Conservation (phyloP, 2,113 vertebrate species). For the Pyxicephalus adspersus region DNA sequence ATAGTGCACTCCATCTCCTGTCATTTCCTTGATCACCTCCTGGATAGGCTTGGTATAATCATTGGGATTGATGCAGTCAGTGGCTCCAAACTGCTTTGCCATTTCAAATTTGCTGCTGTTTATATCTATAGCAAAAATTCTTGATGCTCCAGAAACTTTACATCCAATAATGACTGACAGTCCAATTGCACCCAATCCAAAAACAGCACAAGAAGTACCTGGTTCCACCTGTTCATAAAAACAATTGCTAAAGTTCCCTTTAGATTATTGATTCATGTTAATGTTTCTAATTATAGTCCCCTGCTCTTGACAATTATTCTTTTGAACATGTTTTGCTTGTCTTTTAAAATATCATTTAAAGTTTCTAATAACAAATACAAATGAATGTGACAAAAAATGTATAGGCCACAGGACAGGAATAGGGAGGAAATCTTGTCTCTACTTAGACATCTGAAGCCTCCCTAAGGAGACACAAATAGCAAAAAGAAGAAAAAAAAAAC, state of each 20-base stretch:
- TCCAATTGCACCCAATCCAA: constrained; percentile 74
- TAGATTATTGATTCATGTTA: too few relatives aligned
- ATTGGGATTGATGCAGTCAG: constrained; percentile 69
- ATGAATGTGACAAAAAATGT: too few relatives aligned
- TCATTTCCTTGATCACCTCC: constrained; percentile 70
- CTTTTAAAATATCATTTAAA: too few relatives aligned
- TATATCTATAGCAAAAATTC: constrained; percentile 75
- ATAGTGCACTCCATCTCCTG: constrained; percentile 70
- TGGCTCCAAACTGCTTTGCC: constrained; percentile 66
- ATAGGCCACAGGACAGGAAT: too few relatives aligned
- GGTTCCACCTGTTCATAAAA: constrained; percentile 65
- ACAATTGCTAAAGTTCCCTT: background rate
- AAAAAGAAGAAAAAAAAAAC: too few relatives aligned
- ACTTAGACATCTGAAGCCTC: too few relatives aligned
- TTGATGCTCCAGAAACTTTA: constrained; percentile 72
- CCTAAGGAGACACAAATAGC: too few relatives aligned
- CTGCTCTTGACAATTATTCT: too few relatives aligned
- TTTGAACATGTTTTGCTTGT: too few relatives aligned
- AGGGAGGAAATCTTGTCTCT: too few relatives aligned
- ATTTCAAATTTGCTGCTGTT: constrained; percentile 67
- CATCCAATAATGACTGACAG: constrained; percentile 77
- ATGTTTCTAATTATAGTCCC: too few relatives aligned
- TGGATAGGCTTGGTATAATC: constrained; percentile 63
- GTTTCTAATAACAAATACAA: too few relatives aligned
- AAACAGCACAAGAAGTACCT: constrained; percentile 70